These are phyloP conservation scores for Marcusenius ussheri DNA, from an alignment of 2,113 vertebrate genomes.

Conservation along the genomic window DNA sequence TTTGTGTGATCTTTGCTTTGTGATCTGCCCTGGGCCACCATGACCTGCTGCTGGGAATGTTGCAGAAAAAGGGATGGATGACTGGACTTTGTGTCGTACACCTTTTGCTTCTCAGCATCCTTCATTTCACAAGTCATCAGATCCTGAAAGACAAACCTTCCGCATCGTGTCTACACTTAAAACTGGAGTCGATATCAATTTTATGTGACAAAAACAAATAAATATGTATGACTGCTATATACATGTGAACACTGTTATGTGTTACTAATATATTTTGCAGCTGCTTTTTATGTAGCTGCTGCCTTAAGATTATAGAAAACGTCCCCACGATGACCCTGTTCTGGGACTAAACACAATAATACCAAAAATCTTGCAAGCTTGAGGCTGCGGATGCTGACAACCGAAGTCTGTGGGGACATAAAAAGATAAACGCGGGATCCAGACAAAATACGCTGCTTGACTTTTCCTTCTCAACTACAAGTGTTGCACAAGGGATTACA, in stretches of 20 bases:
- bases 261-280: neutral
- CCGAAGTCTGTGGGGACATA: conserved; percentile 66
- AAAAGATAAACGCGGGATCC: conserved; percentile 58
- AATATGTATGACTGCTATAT: neutral
- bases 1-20: neutral
- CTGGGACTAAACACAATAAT: conserved; percentile 69
- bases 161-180: neutral
- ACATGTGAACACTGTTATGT: neutral
- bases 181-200: neutral
- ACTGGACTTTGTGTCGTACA: too few relatives aligned
- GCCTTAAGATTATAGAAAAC: conserved; percentile 58
- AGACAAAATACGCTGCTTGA: conserved; percentile 73
- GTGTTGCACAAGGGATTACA: conserved; percentile 68
- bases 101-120: too few relatives aligned
- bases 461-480: conserved; percentile 64
- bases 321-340: conserved; percentile 57
- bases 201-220: neutral
- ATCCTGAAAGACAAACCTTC: neutral
- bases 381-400: conserved; percentile 75
- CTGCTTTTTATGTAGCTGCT: conserved; percentile 41
- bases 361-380: conserved; percentile 63
- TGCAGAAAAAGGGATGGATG: neutral
- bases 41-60: neutral
- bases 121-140: too few relatives aligned
- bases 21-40: neutral